phyloP scores from a whole-genome alignment of 2,888 invertebrate species.

The Metallyticus violacea region DNA sequence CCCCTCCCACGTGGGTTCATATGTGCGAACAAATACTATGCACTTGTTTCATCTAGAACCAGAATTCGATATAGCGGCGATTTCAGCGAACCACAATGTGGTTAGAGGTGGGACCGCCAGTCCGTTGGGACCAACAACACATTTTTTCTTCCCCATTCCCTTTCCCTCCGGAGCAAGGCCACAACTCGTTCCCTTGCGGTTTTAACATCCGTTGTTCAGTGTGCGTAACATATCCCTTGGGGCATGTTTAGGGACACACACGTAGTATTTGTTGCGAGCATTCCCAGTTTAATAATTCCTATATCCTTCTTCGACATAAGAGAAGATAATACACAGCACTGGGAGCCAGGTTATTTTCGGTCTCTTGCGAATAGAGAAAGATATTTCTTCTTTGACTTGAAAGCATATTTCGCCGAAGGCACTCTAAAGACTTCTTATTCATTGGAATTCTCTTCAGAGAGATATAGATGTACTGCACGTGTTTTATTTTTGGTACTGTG shows the following conservation, averaged over 20 bases:
- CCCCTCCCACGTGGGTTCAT: too few relatives aligned
- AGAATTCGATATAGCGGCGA: background rate
- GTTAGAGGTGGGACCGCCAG: background rate
- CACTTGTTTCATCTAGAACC: background rate
- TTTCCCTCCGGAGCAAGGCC: background rate
- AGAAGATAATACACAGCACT: background rate
- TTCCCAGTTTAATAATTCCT: background rate
- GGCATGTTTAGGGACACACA: background rate
- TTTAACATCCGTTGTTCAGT: background rate
- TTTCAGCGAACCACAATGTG: background rate
- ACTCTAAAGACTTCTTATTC: background rate
- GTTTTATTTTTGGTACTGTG: too few relatives aligned
- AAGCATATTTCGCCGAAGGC: background rate
- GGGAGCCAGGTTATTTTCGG: background rate
- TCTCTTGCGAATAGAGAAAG: background rate
- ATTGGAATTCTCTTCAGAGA: background rate
- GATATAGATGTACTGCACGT: background rate
- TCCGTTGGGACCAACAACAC: background rate
- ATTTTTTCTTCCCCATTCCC: background rate
- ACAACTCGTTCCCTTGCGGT: background rate
- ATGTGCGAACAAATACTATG: background rate
- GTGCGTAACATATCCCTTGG: background rate
- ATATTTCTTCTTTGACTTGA: background rate
- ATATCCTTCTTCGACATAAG: background rate
- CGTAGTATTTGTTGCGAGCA: background rate